phyloP scores from a whole-genome alignment of 35 echinoderm and acorn worm species.

The Apostichopus californicus region DNA sequence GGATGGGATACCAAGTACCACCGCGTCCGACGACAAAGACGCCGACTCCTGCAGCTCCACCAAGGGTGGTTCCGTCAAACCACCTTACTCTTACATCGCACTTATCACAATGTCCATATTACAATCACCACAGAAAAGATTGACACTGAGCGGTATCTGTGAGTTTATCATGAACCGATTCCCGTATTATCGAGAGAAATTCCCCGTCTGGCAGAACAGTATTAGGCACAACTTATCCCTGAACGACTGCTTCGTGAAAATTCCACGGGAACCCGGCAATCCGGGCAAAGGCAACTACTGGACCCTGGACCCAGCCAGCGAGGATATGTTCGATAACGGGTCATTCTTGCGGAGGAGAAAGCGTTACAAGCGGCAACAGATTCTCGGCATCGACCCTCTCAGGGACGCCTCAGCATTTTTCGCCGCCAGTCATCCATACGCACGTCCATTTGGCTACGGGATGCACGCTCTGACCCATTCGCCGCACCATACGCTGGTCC shows the following conservation, averaged over 20 bases:
- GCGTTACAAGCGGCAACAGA: conserved; percentile 92
- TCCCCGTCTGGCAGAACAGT: conserved; percentile 99
- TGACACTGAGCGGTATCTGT: conserved; percentile 97
- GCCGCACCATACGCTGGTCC: conserved; percentile 84
- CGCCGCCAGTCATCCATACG: conserved; percentile 59
- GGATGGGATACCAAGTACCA: conserved; percentile 34
- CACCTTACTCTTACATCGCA: conserved; percentile 99
- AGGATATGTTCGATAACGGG: conserved; percentile 99
- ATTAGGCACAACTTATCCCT: conserved; percentile 95
- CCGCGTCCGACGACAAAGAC: conserved; percentile 30
- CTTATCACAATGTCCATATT: conserved; percentile 97
- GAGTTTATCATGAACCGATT: conserved; percentile 99
- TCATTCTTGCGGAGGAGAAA: conserved; percentile 96
- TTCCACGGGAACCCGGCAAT: conserved; percentile 96
- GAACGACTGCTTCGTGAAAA: conserved; percentile 99
- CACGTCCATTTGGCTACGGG: conserved; percentile 57
- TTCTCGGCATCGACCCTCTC: conserved; percentile 57
- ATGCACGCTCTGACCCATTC: conserved; percentile 69
- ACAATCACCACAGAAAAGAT: conserved; percentile 96
- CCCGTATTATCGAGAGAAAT: conserved; percentile 98
- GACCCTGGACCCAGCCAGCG: conserved; percentile 98
- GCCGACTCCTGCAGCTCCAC: conserved; percentile 63
- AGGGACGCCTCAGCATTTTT: conserved; percentile 72
- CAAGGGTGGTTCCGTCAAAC: conserved; percentile 81
- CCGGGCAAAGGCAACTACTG: conserved; percentile 99